phyloP scores from a whole-genome alignment of 2,113 vertebrate genomes.

The Mobula hypostoma region DNA sequence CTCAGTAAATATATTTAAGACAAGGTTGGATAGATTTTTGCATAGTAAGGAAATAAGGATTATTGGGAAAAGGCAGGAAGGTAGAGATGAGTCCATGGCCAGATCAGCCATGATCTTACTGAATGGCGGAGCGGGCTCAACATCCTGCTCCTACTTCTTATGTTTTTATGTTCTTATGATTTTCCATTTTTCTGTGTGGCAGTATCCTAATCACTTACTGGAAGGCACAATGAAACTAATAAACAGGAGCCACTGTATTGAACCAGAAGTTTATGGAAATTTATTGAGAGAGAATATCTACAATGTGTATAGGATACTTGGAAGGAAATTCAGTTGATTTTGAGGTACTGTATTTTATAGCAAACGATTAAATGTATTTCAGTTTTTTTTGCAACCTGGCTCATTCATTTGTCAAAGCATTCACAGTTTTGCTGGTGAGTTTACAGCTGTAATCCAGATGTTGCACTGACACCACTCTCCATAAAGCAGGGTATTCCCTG shows the following conservation, averaged over 20 bases:
- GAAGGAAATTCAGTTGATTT: background rate
- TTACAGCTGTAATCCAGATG: background rate
- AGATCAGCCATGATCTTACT: too few relatives aligned
- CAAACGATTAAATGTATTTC: background rate
- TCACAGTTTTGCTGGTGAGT: background rate
- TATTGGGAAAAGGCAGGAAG: too few relatives aligned
- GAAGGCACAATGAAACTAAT: slow-evolving; percentile 10
- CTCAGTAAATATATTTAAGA: too few relatives aligned
- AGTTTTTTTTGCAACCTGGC: background rate
- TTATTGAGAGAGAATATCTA: background rate
- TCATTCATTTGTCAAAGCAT: background rate
- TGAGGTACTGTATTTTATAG: background rate
- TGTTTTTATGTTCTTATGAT: too few relatives aligned
- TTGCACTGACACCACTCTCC: background rate
- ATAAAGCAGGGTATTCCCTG: background rate
- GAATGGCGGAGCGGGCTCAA: too few relatives aligned
- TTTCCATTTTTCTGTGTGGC: background rate
- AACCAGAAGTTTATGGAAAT: slow-evolving; percentile 17
- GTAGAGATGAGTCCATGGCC: too few relatives aligned
- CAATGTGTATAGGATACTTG: slow-evolving; percentile 24
- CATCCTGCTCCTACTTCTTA: too few relatives aligned
- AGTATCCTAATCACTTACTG: background rate
- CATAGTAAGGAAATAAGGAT: too few relatives aligned
- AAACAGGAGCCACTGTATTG: background rate
- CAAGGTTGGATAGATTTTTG: too few relatives aligned